Percentiles rank a stretch among this genome's conserved stretches.
Evolutionary conservation across 2,888 invertebrate genomes (phyloP).

Genomic region (Colostygia pectinataria): DNA sequence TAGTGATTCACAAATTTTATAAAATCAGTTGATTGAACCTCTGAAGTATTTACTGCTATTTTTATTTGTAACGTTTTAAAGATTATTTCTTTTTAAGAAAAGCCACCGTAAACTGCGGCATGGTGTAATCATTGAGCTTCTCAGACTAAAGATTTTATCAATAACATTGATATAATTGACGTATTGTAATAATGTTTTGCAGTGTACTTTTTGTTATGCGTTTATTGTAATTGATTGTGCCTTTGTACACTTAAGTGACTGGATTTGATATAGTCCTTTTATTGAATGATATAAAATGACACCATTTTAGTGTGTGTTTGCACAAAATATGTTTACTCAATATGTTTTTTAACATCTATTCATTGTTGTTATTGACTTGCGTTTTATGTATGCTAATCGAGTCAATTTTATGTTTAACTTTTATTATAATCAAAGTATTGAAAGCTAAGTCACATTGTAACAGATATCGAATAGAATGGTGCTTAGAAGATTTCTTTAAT

Average conservation of each 20-base stretch:
- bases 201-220: conserved; percentile 54
- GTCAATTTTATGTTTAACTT: conserved; percentile 72
- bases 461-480: conserved; percentile 82
- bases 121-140: conserved; percentile 29
- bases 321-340: conserved; percentile 73
- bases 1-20: conserved; percentile 20
- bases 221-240: conserved; percentile 78
- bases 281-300: conserved; percentile 57
- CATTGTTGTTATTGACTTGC: conserved; percentile 61
- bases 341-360: conserved; percentile 59
- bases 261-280: conserved; percentile 75
- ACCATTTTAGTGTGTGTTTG: conserved; percentile 72
- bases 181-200: conserved; percentile 57
- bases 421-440: conserved; percentile 71
- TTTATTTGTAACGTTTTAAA: conserved; percentile 1
- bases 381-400: conserved; percentile 65
- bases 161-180: conserved; percentile 20
- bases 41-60: conserved; percentile 12
- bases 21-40: conserved; percentile 8
- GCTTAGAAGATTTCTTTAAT: conserved; percentile 76
- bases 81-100: conserved; percentile 1
- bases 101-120: conserved; percentile 19
- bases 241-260: conserved; percentile 72
- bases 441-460: conserved; percentile 74
- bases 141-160: conserved; percentile 36